Evolutionary conservation across 2,888 invertebrate species (phyloP).

Genomic region (Sarcophaga caerulescens): DNA sequence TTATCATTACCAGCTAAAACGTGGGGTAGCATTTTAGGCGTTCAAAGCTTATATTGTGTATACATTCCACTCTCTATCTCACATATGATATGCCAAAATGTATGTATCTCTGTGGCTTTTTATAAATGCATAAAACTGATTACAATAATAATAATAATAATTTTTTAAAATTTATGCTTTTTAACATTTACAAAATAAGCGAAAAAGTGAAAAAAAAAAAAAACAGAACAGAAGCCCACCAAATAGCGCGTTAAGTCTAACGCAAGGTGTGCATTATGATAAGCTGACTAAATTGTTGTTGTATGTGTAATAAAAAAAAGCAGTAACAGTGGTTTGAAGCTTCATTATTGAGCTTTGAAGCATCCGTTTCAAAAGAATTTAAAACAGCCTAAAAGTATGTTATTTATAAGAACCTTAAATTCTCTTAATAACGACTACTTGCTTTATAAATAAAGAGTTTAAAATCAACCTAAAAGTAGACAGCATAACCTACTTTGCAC

Average conservation of each 20-base stretch:
- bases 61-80: background rate
- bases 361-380: background rate
- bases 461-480: too few species aligned
- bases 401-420: too few species aligned
- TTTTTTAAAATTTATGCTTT: constrained; percentile 71
- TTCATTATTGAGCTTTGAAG: too few species aligned
- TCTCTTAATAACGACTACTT: too few species aligned
- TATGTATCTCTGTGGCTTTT: constrained; percentile 75
- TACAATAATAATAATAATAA: constrained; percentile 79
- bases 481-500: too few species aligned
- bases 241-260: constrained; percentile 55
- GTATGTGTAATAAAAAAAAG: background rate
- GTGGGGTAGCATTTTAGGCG: constrained; percentile 60
- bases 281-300: constrained; percentile 55
- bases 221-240: constrained; percentile 14
- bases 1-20: constrained; percentile 49
- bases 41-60: constrained; percentile 28
- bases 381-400: background rate
- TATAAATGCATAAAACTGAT: constrained; percentile 80
- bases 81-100: background rate
- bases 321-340: background rate
- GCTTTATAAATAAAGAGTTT: too few species aligned
- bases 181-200: constrained; percentile 57
- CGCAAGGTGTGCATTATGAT: constrained; percentile 71
- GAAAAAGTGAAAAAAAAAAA: constrained; percentile 24